Conservation (phyloP, 1,140 invertebrate species). For the Drosophila cardini region DNA sequence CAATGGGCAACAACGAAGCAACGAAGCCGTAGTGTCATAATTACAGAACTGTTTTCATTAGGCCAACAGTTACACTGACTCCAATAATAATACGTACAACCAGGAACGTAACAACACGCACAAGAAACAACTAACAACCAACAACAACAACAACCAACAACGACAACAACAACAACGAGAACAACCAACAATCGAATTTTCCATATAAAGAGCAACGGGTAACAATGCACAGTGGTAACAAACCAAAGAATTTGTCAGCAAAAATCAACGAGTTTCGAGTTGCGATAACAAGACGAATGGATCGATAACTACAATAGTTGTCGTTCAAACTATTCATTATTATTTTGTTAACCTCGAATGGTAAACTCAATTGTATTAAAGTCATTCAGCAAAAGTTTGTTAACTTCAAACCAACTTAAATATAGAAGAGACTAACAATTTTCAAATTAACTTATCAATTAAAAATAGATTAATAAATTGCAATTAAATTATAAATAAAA, state of each 20-base stretch:
- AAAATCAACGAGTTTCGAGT: conserved; percentile 1
- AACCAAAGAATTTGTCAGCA: neutral
- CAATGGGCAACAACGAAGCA: conserved; percentile 26
- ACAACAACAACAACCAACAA: conserved; percentile 39
- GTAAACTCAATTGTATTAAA: neutral
- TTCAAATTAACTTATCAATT: too few relatives aligned
- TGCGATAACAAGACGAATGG: neutral
- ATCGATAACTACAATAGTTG: conserved; percentile 27
- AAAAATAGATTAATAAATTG: too few relatives aligned
- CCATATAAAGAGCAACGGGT: conserved; percentile 21
- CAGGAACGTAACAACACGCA: conserved; percentile 30
- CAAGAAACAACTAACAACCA: conserved; percentile 23
- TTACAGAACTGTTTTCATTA: conserved; percentile 69
- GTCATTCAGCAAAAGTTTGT: neutral
- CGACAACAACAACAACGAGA: conserved; percentile 35
- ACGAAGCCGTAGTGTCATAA: conserved; percentile 58
- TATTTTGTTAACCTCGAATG: neutral
- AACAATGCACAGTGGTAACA: conserved; percentile 34
- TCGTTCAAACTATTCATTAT: conserved; percentile 10
- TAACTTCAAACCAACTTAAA: neutral
- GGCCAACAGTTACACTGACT: conserved; percentile 25
- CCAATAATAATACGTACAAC: conserved; percentile 6
- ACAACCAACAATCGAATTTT: conserved; percentile 43
- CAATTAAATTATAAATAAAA: too few relatives aligned
- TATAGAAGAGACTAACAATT: too few relatives aligned